Evolutionary conservation across 2,113 vertebrate species (phyloP).

Genomic region (Apteryx owenii): DNA sequence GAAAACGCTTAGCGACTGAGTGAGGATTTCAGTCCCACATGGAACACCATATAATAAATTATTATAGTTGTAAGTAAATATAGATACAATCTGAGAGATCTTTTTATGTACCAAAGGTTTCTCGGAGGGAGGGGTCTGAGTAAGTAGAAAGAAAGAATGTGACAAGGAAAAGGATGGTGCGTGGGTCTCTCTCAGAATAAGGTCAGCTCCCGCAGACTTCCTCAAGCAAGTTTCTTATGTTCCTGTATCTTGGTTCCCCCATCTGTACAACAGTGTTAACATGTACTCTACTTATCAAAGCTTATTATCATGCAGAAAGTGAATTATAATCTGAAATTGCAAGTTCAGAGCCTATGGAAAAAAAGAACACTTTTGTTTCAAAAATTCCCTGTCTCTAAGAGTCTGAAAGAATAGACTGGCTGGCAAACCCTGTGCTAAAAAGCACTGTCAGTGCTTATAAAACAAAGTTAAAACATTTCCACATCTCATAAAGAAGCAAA

Average conservation of each 20-base stretch:
- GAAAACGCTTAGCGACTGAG: conserved; percentile 41
- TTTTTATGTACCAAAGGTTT: background rate
- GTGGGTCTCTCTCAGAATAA: conserved; percentile 56
- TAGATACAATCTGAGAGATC: conserved; percentile 59
- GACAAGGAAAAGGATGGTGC: conserved; percentile 65
- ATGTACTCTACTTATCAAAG: conserved; percentile 44
- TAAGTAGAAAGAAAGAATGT: conserved; percentile 26
- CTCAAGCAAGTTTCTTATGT: conserved; percentile 59
- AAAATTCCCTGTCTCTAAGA: background rate
- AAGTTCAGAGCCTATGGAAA: conserved; percentile 11
- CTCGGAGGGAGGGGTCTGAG: conserved; percentile 10
- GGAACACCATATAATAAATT: conserved; percentile 16
- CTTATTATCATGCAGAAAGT: conserved; percentile 42
- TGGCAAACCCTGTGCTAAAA: background rate
- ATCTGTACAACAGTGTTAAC: conserved; percentile 62
- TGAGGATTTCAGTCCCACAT: conserved; percentile 56
- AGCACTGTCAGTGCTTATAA: conserved; percentile 32
- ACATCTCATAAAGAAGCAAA: conserved; percentile 53
- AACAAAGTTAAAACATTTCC: conserved; percentile 37
- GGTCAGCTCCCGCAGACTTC: conserved; percentile 67
- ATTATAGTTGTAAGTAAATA: conserved; percentile 47
- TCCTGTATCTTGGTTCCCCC: conserved; percentile 8
- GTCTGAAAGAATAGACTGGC: background rate
- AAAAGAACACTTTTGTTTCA: conserved; percentile 27
- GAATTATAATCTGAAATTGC: background rate